Base-by-base conservation (phyloP, 2,888 invertebrate species). In the Eupithecia abbreviata region DNA sequence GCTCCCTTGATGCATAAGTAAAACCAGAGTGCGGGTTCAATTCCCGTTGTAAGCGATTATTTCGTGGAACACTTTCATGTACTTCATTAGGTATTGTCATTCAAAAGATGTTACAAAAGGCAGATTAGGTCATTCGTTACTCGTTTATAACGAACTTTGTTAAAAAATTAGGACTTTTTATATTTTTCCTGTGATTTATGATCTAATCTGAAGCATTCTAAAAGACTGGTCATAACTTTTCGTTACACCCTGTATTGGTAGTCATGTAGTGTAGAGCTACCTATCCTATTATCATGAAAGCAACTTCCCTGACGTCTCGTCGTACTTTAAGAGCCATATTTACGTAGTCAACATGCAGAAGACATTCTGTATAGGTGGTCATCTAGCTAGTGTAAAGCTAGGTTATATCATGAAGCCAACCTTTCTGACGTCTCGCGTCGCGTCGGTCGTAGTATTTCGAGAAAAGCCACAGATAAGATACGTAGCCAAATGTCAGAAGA, bases 381-480 rank as follows among this genome's bases (percentile, higher is more conserved):
- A 30, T 30, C 30, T 1, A 30, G 30, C 30, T 30, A 30, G 30
- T 30, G 30, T 30, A 30, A 30, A 30, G 30, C 30, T 30, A 30
- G 30, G 30, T 30, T 30, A 30, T 30, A 30, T 45, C 6, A 45
- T 45, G 45, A 45, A 45, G 6, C 49, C 49, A 12, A 93, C 93
- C 90, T 91, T 84, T 84, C 89, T 93, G 73, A 95, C 90, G 72
- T 30, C 30, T 30, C 30, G 30, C 30, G 30, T 30, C 30, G 30
- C 30, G 30, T 30, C 30, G 30, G 30, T 86, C 84, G 13, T 94
- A 91, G 75, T 95, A 95, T 83, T 96, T 96, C 0, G 95, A 91
- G 86, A 97, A 96, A 12, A 97, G 90, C 97, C 97, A 97, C 65
- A 97, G 88, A 51, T 97, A 94, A 97, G 88, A 51, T 97, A 94